A percentile compares a stretch with the other conserved stretches of the same genome.
Evolutionary conservation across 2,113 vertebrate genomes (phyloP).

Genomic region (Tragulus kanchil): DNA sequence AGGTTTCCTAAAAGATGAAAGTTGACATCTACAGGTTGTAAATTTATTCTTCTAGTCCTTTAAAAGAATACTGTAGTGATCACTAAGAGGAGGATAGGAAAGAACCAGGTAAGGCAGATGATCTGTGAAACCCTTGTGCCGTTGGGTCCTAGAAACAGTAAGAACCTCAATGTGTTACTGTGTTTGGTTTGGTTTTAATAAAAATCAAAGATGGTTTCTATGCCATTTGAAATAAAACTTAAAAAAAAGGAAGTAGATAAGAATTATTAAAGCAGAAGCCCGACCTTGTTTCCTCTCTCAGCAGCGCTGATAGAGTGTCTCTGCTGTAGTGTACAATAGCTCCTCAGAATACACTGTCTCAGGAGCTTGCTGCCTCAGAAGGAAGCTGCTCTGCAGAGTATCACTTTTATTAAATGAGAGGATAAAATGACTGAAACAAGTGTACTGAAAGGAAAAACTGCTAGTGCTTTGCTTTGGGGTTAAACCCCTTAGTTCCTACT

Average conservation of each 20-base stretch:
- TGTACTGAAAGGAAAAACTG: not conserved
- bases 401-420: not conserved
- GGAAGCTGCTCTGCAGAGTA: not conserved
- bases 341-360: not conserved
- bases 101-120: not conserved
- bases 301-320: not conserved
- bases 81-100: not conserved
- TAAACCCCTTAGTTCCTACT: not conserved
- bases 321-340: not conserved
- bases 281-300: not conserved
- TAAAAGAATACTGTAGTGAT: not conserved
- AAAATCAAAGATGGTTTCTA: not conserved
- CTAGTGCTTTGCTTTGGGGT: conserved; percentile 13
- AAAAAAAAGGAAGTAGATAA: conserved; percentile 22
- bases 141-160: not conserved
- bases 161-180: not conserved
- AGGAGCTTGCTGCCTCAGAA: not conserved
- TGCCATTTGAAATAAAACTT: conserved; percentile 34
- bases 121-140: not conserved
- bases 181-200: conserved; percentile 23
- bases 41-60: conserved; percentile 22
- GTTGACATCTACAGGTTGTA: not conserved
- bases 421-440: not conserved
- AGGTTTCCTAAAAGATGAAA: conserved; percentile 37
- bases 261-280: not conserved